These are phyloP conservation scores for Hofmannophila pseudospretella DNA, from an alignment of 2,888 invertebrate genomes.

Conservation along the genomic window DNA sequence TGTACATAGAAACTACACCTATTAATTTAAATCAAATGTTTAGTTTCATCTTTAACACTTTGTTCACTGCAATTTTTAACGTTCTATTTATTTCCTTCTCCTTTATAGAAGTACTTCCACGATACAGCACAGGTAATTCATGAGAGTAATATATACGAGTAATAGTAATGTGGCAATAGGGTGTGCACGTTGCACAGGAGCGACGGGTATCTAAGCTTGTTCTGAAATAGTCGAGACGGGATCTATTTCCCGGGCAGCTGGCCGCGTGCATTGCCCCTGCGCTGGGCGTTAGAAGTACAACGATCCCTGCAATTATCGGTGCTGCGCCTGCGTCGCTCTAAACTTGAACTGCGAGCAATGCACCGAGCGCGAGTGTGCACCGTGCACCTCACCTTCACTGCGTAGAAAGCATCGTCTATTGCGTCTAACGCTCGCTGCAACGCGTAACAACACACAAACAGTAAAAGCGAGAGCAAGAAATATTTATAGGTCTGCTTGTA, in stretches of 20 bases:
- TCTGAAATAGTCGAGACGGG: constrained; percentile 75
- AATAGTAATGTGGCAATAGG: too few relatives aligned
- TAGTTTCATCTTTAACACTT: too few relatives aligned
- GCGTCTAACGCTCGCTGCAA: constrained; percentile 46
- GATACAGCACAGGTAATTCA: constrained; percentile 58
- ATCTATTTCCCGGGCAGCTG: constrained; percentile 77
- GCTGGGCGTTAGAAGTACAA: constrained; percentile 73
- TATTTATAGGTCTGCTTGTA: too few relatives aligned
- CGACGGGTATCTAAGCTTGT: constrained; percentile 56
- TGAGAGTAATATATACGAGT: constrained; percentile 39
- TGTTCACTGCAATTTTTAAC: too few relatives aligned
- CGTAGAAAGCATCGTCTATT: constrained; percentile 72
- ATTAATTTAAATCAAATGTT: too few relatives aligned
- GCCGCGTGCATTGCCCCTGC: constrained; percentile 71
- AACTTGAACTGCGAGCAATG: constrained; percentile 67
- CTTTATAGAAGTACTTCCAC: too few relatives aligned
- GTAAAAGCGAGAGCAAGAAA: constrained; percentile 65
- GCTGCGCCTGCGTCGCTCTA: constrained; percentile 50
- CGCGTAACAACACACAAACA: constrained; percentile 27
- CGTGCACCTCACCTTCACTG: constrained; percentile 72
- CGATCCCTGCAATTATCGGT: constrained; percentile 67
- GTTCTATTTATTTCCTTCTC: too few relatives aligned
- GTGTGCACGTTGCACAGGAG: constrained; percentile 37
- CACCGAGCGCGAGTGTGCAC: too few relatives aligned
- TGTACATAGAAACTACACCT: too few relatives aligned